Evolutionary conservation across 2,797 vertebrate genomes (phyloP), one percentile per base, ranked within the genome.

Genomic region (Falco novaeseelandiae): DNA sequence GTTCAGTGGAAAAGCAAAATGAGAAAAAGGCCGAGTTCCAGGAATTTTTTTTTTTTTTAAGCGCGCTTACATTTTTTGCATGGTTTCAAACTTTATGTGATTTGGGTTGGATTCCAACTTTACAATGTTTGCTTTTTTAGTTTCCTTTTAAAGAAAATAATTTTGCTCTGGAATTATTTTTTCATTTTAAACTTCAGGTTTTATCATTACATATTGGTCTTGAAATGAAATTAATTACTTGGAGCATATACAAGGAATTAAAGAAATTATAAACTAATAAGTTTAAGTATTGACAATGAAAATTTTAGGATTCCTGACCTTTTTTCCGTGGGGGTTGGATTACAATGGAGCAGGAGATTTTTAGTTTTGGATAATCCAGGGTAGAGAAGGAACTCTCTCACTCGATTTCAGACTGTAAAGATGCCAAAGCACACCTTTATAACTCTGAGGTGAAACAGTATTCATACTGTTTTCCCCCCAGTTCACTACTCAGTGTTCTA

Each of bases 261-360:
- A 90, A 77, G 46, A 96, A 95, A 93, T 63, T 3, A 38, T 32
- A 88, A 62, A 84, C 76, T 72, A 83, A 12, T 84, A 93, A 93
- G 70, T 90, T 94, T n/a, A 89, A 95, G 95, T 96, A 97, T 85
- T 94, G 83, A 96, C 4, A 61, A 81, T 96, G 67, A 96, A 93
- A 89, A 90, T 96, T 97, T 97, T 97, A 94, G 91, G 83, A 93
- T 96, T 94, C 76, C 88, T 96, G 58, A 63, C 54, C 23, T 40
- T 70, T 74, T 71, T 74, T 74, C 8, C 0, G 13, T 94, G 88
- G 90, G 77, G 52, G 85, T 82, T 94, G 65, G 59, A 63, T 94
- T 80, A 57, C 49, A 83, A n/a, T 93, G 69, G 77, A 95, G 18
- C 51, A 76, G 69, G 71, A 93, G 54, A 36, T 91, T 94, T 90